Evolutionary conservation across 2,888 invertebrate genomes (phyloP), one percentile per base, ranked within the genome.

Genomic region (Lampropteryx suffumata): DNA sequence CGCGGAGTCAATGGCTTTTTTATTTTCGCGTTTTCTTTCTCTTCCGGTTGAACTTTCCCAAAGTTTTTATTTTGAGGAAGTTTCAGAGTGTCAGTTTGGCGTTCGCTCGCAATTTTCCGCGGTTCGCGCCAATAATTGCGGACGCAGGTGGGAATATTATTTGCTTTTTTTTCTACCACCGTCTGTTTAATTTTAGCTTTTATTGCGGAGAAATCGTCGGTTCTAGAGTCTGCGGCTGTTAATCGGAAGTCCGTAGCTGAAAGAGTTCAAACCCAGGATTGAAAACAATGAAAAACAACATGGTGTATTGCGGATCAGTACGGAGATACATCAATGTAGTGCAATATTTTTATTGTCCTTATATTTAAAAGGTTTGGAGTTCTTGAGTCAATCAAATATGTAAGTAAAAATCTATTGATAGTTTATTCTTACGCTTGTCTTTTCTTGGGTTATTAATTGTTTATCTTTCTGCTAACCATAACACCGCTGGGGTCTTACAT

Each of bases 1-100:
- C 73, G 73, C 79, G 76, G 80, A 89, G 88, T 89, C 89, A 86
- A 89, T 86, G 84, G 84, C 86, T 84, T 87, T 87, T 88, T 89
- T 88, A 85, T 88, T 88, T 84, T 77, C 78, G 70, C 84, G 78
- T 83, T 88, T 87, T 83, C 84, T 84, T 84, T 79, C 82, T 79
- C 80, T 86, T 84, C 87, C 87, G 86, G 80, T 86, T 84, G 84
- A 87, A 87, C 85, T 89, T 87, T 81, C 70, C 68, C 74, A 77
- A 86, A 84, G 83, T 87, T 84, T 64, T 87, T 87, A 82, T 85
- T 87, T 86, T 78, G 82, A 79, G 82, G 83, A 84, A 87, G 82
- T 85, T 87, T 78, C 76, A 73, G 85, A 87, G 87, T 89, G 87
- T 89, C 89, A 86, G 88, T 85, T 85, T 78, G 84, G 78, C 82